A percentile compares a stretch with the other conserved stretches of the same genome.
Evolutionary conservation across 2,113 vertebrate species (phyloP).

Genomic region (Hypocryptadius cinnamomeus): DNA sequence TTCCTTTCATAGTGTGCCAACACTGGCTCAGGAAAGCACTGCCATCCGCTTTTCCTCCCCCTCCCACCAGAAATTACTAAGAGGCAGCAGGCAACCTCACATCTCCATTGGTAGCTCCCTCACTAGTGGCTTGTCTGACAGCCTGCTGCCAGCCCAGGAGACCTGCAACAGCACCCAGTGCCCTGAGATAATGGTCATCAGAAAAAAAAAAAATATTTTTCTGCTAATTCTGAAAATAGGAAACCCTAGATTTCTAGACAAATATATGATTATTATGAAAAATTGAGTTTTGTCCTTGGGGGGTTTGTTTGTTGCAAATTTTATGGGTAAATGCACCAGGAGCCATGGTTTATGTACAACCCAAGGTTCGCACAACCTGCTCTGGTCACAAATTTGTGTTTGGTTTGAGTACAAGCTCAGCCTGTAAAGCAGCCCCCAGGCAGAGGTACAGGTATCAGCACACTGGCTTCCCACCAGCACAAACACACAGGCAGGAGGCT

Average conservation of each 20-base stretch:
- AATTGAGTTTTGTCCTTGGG: not conserved
- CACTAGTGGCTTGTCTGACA: not conserved
- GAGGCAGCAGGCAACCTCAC: not conserved
- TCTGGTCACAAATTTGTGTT: not conserved
- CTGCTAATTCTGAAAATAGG: not conserved
- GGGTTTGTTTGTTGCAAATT: not conserved
- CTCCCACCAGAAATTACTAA: not conserved
- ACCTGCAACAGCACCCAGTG: rapidly evolving
- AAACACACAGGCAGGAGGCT: not conserved
- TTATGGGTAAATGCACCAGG: not conserved
- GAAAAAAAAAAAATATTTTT: not conserved
- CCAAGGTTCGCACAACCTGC: not conserved
- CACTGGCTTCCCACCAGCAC: not conserved
- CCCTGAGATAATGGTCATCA: not conserved
- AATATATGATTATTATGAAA: not conserved
- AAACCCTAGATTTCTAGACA: not conserved
- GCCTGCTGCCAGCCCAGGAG: not conserved
- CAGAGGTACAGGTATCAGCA: not conserved
- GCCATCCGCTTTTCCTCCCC: not conserved
- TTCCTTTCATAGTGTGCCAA: not conserved
- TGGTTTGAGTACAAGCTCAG: not conserved
- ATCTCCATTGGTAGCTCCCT: rapidly evolving
- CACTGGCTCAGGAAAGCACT: not conserved
- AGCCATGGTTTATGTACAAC: not conserved
- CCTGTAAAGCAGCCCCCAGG: not conserved